Evolutionary conservation across 2,888 invertebrate genomes (phyloP).

Genomic region (Sarcophaga subvicina): DNA sequence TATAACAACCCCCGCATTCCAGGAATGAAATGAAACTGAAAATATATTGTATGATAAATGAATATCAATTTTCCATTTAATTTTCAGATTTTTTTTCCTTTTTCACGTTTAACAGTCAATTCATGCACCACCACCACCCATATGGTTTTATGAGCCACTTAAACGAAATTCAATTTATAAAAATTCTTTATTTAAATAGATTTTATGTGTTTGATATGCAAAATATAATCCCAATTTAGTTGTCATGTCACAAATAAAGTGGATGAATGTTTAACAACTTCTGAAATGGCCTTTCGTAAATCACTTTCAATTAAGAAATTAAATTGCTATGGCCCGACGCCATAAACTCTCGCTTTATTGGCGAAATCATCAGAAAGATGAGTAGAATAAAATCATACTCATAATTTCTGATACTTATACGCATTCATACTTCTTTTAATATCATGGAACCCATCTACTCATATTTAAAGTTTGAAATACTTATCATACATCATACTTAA

Average conservation of each 20-base stretch:
- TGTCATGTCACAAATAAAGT: neutral
- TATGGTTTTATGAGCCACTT: neutral
- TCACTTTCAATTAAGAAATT: no score
- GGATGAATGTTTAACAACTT: neutral
- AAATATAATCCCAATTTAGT: neutral
- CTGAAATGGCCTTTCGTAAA: neutral
- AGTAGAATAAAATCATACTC: no score
- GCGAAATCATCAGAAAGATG: no score
- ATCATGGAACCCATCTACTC: no score
- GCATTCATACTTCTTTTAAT: no score
- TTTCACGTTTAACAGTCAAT: no score
- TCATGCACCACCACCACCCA: neutral
- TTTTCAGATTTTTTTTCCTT: conserved; percentile 21
- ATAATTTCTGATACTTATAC: no score
- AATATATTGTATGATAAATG: conserved; percentile 41
- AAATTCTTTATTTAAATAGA: no score
- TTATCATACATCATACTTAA: no score
- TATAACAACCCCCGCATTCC: conserved; percentile 53
- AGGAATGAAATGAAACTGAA: conserved; percentile 4
- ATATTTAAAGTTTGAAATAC: no score
- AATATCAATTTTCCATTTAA: conserved; percentile 62
- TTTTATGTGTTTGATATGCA: neutral
- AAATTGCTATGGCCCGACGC: no score
- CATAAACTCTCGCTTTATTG: no score
- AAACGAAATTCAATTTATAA: neutral